Evolutionary conservation across 2,113 vertebrate species (phyloP), one percentile per base, ranked within the genome.

Genomic region (Pionites leucogaster): DNA sequence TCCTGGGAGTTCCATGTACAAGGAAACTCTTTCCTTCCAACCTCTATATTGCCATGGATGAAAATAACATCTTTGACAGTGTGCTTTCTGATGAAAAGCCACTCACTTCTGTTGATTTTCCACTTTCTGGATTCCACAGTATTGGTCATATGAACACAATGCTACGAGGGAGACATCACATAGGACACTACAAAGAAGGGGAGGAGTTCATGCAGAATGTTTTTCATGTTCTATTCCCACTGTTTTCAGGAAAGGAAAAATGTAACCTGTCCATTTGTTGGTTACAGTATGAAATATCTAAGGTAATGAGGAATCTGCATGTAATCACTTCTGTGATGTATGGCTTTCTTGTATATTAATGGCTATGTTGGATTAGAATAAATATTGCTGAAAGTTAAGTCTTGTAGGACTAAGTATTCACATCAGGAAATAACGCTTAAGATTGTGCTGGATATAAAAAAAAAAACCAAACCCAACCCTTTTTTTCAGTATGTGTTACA

Each of bases 281-380:
- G 99, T 95, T 99, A n/a, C 98, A 95, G 88, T 99, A 99, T 22
- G 99, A 99, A 98, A 98, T 98, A 77, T 97, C 98, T 8, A 99
- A 99, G 99, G 99, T 99, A 96, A 95, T 57, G 44, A 46, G 23
- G 13, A 67, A 22, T 85, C 50, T 91, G 37, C 60, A 14, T 57
- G 22, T 10, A 59, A 31, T 53, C 5, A 25, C 13, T 70, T 42
- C 13, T 39, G 19, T 78, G 71, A 52, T 65, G n/a, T 67, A 31
- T 90, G 31, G 6, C 10, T 91, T 90, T 84, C 17, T 90, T 70
- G 17, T 75, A 3, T 49, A 5, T 69, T 53, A 9, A 39, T 41
- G 13, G 59, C 92, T 64, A 13, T 74, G 19, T 11, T 70, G 24
- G 65, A 49, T 63, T 16, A 64, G 77, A 81, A 50, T 42, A 88